Conservation (phyloP, 2,113 vertebrate species). For the Semnopithecus entellus region DNA sequence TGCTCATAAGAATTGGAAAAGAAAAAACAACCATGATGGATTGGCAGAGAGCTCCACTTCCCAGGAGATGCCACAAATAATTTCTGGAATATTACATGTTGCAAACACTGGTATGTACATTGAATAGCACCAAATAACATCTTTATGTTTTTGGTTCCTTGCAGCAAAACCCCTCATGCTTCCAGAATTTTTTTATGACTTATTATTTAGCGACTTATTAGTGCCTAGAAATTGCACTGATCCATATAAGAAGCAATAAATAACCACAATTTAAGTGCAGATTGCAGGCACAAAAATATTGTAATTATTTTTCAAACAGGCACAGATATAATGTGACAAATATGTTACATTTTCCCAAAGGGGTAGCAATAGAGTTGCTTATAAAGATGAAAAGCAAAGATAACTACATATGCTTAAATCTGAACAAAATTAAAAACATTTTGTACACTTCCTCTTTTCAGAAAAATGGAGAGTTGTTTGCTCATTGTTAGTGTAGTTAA, state of each 20-base stretch:
- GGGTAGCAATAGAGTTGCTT: not conserved
- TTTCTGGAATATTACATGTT: conserved; percentile 77
- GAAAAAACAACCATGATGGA: accelerated
- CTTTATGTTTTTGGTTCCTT: not conserved
- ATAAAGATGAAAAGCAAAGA: not conserved
- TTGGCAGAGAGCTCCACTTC: not conserved
- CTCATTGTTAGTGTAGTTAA: not conserved
- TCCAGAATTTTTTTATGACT: not conserved
- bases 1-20: not conserved
- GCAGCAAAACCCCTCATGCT: not conserved
- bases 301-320: not conserved
- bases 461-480: not conserved
- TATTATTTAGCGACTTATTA: not conserved
- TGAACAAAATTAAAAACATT: not conserved
- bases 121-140: not conserved
- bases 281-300: not conserved
- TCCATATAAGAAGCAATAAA: conserved; percentile 14
- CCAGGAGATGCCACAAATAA: not conserved
- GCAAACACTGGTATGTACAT: conserved; percentile 79
- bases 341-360: not conserved
- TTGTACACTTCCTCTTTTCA: not conserved
- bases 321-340: not conserved
- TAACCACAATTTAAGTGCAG: not conserved
- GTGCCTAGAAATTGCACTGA: not conserved
- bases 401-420: not conserved